phyloP scores from a whole-genome alignment of 1,140 invertebrate genomes.

The Paraescarpia echinospica region DNA sequence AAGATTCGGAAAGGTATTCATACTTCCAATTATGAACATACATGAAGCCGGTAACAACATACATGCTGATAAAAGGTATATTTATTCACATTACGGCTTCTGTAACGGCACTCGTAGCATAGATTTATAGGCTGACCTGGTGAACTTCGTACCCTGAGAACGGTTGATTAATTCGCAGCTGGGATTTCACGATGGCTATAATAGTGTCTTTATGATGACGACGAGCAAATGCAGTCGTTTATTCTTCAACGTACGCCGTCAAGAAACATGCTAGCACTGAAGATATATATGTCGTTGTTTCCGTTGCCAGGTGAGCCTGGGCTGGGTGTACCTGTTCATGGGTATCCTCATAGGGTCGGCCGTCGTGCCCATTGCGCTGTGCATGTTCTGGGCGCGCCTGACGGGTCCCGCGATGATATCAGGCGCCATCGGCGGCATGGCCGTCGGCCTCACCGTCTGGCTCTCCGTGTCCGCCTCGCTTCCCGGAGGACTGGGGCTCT shows the following conservation, averaged over 20 bases:
- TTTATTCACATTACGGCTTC: background rate
- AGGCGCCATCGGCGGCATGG: slow-evolving; percentile 50
- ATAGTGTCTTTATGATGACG: background rate
- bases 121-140: background rate
- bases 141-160: background rate
- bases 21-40: too few species aligned
- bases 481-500: slow-evolving; percentile 48
- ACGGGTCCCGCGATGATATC: slow-evolving; percentile 51
- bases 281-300: background rate
- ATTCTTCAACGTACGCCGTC: background rate
- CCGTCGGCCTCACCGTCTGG: slow-evolving; percentile 53
- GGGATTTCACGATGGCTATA: background rate
- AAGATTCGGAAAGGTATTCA: too few species aligned
- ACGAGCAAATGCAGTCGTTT: background rate
- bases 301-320: slow-evolving; percentile 48
- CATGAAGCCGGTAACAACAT: too few species aligned
- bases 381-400: slow-evolving; percentile 57
- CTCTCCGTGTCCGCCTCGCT: slow-evolving; percentile 48
- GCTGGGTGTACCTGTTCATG: slow-evolving; percentile 59
- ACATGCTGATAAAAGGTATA: too few species aligned
- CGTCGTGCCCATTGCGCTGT: slow-evolving; percentile 55
- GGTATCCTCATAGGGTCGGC: slow-evolving; percentile 59
- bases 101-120: background rate
- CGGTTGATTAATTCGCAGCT: background rate
- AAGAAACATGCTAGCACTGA: background rate